Evolutionary conservation across 1,140 invertebrate genomes (phyloP).

Genomic region (Tetramorium parvispinum): DNA sequence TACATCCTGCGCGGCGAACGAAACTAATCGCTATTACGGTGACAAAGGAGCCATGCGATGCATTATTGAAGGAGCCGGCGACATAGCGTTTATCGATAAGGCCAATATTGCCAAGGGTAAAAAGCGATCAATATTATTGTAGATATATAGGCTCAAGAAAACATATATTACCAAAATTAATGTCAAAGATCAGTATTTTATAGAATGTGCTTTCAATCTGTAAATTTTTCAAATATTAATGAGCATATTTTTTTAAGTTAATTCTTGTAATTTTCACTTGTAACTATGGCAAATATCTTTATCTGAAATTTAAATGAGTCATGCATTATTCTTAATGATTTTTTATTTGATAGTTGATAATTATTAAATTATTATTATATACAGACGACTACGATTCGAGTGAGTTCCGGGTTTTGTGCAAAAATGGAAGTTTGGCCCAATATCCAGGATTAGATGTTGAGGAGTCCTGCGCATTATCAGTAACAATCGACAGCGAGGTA

Average conservation of each 20-base stretch:
- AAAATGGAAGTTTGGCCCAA: conserved; percentile 86
- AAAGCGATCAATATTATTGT: conserved; percentile 23
- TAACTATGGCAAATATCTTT: background rate
- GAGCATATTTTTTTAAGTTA: background rate
- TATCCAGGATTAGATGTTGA: conserved; percentile 85
- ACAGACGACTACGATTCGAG: conserved; percentile 27
- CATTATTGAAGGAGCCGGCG: conserved; percentile 84
- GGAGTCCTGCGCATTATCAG: conserved; percentile 86
- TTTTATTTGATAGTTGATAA: conserved; percentile 4
- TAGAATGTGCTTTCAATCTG: background rate
- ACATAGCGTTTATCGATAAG: conserved; percentile 88
- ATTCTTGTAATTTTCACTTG: background rate
- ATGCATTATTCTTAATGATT: background rate
- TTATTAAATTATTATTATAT: conserved; percentile 28
- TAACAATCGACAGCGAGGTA: conserved; percentile 88
- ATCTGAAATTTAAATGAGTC: background rate
- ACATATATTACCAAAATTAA: background rate
- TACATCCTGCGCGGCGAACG: conserved; percentile 80
- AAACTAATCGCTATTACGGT: conserved; percentile 88
- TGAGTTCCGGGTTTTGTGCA: conserved; percentile 86
- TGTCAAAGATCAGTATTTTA: background rate
- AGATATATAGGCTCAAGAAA: background rate
- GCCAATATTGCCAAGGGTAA: conserved; percentile 83
- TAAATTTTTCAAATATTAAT: background rate
- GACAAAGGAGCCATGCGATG: conserved; percentile 88